phyloP scores from a whole-genome alignment of 2,113 vertebrate genomes.

The Myrmecophaga tridactyla region DNA sequence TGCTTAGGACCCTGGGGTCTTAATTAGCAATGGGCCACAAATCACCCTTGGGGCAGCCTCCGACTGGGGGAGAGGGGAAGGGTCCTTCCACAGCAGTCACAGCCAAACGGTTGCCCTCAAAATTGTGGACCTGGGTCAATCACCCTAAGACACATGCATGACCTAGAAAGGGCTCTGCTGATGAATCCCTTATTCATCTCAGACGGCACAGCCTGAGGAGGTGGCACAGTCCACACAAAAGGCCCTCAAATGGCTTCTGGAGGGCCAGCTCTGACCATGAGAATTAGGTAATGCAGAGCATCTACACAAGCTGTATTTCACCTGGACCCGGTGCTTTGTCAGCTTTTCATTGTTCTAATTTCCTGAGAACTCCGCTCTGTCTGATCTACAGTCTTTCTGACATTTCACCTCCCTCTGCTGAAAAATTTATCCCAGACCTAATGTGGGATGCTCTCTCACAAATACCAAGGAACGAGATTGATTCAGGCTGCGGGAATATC shows the following conservation, averaged over 20 bases:
- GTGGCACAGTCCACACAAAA: neutral
- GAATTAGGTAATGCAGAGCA: neutral
- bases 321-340: neutral
- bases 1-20: neutral
- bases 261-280: neutral
- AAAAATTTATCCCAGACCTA: slow-evolving; percentile 40
- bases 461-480: neutral
- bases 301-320: neutral
- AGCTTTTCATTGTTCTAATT: slow-evolving; percentile 37
- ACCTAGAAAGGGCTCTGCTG: neutral
- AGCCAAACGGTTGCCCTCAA: neutral
- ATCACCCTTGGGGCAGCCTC: neutral
- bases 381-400: slow-evolving; percentile 47
- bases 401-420: slow-evolving; percentile 58
- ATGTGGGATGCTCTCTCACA: neutral
- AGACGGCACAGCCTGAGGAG: neutral
- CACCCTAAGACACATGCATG: neutral
- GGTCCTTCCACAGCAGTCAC: neutral
- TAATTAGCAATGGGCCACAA: neutral
- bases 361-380: neutral
- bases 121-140: rapidly evolving
- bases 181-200: neutral
- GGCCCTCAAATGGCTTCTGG: neutral
- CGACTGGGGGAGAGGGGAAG: too few species aligned
- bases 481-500: neutral